Base-by-base conservation (phyloP, 2,113 vertebrate species). In the Vulpes lagopus region DNA sequence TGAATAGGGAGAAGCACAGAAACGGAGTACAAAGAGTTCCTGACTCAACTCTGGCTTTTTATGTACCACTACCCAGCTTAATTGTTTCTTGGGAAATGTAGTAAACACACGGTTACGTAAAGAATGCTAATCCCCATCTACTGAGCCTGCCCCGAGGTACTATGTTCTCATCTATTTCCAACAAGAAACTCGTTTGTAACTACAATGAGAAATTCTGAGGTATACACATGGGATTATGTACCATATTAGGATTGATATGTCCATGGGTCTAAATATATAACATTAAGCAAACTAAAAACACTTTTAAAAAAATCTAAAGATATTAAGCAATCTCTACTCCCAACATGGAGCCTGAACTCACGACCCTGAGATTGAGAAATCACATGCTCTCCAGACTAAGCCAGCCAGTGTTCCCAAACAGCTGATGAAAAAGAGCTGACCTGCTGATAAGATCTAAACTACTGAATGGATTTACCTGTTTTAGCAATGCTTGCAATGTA, bases 81-180 rank as follows among this genome's bases (percentile, higher is more conserved):
- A 83, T 93, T 49, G 94, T 53, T 98, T 96, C 95, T 95, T 92
- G 86, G 96, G 80, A 97, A 95, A 93, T 16, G 51, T 3, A 49
- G 89, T 64, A 91, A 96, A 82, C 17, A 55, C 53, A 86, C 3
- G 15, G 80, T 87, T 73, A 95, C 16, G 30, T 91, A 71, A 64
- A 74, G 80, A 90, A 69, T 12, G n/a, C 27, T 71, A 92, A 89
- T 69, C 14, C 55, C 38, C 38, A 35, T 14, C 43, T n/a, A 51
- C 17, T 23, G 11, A 83, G 62, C 16, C 53, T 19, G 10, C 53
- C 49, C 23, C n/a, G 32, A 2, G 11, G 25, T 65, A 57, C 59
- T 43, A 11, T 73, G 27, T 73, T 95, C 91, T n/a, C 53, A 88
- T 64, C n/a, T 89, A 49, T 60, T 53, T 84, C 78, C 53, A 88